Evolutionary conservation across 2,797 vertebrate species (phyloP), one percentile per base, ranked within the genome.

Genomic region (Capromys pilorides): DNA sequence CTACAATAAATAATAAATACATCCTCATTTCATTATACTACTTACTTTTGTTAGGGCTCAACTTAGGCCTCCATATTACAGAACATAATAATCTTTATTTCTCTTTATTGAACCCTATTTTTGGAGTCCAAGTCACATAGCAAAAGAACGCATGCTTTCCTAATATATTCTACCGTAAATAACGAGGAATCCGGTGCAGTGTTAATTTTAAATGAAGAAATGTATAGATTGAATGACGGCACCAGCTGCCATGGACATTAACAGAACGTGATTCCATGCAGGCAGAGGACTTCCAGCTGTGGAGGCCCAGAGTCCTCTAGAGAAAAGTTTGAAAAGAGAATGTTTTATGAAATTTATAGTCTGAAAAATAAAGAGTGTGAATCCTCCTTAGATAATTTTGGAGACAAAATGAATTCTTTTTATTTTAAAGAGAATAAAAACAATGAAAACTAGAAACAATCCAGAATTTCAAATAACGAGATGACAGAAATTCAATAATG

Each of bases 191-290:
- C 71, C 86, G 57, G 21, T 88, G 24, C 31, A 54, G 6, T 31
- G 94, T 96, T 96, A 77, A 7, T 95, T 95, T 49, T 88, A 95
- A 84, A 33, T 94, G n/a, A 67, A 86, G 41, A 73, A 95, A 86
- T n/a, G n/a, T 96, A 28, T 45, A 87, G n/a, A 91, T 62, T 97
- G 91, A 97, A 54, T 94, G 96, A 93, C 1, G 54, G 91, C 78
- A 93, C 78, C 83, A 95, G 93, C n/a, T 93, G 69, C 96, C 6
- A 2, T 90, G 86, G 89, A 54, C 41, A 87, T 61, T 83, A 86
- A 41, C 82, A 57, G 73, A n/a, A 31, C 88, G 79, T 91, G 95
- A 95, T 87, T 88, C 41, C 85, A 66, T 1, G n/a, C 19, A 19
- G 67, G 79, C 94, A 90, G 69, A 97, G 79, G 39, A 21, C 39